Base-by-base conservation (phyloP, 2,113 vertebrate species). In the Myrmophylax atrothorax region DNA sequence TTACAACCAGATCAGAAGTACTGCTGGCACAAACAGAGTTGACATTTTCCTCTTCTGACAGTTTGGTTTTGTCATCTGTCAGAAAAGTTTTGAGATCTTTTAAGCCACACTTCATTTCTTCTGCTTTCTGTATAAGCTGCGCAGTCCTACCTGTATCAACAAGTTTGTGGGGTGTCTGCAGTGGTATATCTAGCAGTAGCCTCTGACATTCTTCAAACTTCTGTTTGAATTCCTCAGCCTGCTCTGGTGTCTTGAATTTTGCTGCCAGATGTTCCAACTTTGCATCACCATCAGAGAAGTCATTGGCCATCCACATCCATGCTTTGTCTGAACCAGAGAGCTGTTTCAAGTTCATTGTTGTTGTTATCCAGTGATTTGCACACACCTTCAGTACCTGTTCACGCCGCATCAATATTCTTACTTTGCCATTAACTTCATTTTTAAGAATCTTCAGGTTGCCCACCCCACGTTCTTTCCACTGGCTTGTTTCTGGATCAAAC, bases 341-440 rank as follows among this genome's bases (percentile, higher is more conserved):
- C 7, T 98, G 99, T 91, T 99, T 99, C 38, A 99, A 97, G 82
- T 99, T 99, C 99, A 99, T 99, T 1, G 99, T 99, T 72, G 99
- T 99, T 2, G 99, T 99, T 96, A 99, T 99, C 99, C 99, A 99
- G 87, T 99, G 99, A 97, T 99, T 99, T 14, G 99, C 99, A 84
- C 99, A 99, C 18, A 99, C 99, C 94, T 99, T 99, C 28, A 99
- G 93, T 33, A 99, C 99, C 93, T 99, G 99, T 42, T 99, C 99
- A 94, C 99, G 98, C 69, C 99, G 98, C 99, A 99, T 99, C 40
- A 99, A 90, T 94, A 99, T 98, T 90, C 99, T 97, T 15, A 99
- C 98, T 75, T 99, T 98, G 49, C 99, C 99, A 53, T 99, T 99
- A 52, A 97, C 90, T 81, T 92, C 97, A 68, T 99, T 99, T 97